Base-by-base conservation (phyloP, 2,888 invertebrate genomes). In the Thymelicus sylvestris region DNA sequence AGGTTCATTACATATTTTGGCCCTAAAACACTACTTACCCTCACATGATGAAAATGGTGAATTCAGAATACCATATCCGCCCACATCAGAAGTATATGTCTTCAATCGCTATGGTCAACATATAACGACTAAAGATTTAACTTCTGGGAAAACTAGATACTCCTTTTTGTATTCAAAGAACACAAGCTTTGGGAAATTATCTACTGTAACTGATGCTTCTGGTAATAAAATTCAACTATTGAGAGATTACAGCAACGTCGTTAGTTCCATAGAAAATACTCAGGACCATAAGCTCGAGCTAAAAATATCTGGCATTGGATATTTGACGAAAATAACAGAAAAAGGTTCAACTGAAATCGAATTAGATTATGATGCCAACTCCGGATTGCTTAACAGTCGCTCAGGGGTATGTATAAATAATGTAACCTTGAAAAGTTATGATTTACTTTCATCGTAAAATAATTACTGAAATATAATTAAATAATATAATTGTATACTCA, bases 61-160 rank as follows among this genome's bases (percentile, higher is more conserved):
- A 86, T 99, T 98, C 83, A 97, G 98, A 86, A 98, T 99, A 81
- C 97, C 98, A 2, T 98, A 97, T 85, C 97, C 98, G 55, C 97
- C 98, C 12, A 97, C 98, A 0, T 97, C 98, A 77, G 99, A 99
- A 92, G 95, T 98, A 73, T 98, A 98, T 83, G 97, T 98, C 0
- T 98, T 98, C 88, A 98, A 98, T 89, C 95, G 97, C 39, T 98
- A 98, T 84, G 99, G 99, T 0, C 99, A 99, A 87, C 99, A 99
- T 88, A 97, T 98, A 39, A 97, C 97, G 39, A 99, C 99, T 2
- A 97, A 97, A 86, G 98, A 99, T 88, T 93, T 99, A 72, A 97
- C 99, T 62, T 99, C 99, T n/a, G 98, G 97, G 63, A 98, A 98
- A 90, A 97, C 97, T 6, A 95, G 98, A 85, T 99, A 99, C 89